A percentile compares a stretch with the other conserved stretches of the same genome.
Evolutionary conservation across 2,888 invertebrate species (phyloP).

Genomic region (Liopterus haemorrhoidalis): DNA sequence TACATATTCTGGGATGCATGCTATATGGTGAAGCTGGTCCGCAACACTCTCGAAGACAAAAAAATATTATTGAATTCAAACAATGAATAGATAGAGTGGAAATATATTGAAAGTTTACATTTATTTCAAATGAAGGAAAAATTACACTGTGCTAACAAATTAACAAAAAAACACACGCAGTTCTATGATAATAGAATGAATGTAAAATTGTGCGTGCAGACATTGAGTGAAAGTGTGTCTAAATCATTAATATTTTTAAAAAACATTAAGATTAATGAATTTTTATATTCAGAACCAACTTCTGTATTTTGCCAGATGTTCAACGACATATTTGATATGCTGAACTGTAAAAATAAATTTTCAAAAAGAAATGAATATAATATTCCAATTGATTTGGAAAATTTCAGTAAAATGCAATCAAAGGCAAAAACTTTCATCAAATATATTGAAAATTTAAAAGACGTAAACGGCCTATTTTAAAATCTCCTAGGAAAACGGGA

Average conservation of each 20-base stretch:
- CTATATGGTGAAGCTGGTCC: slow-evolving; percentile 16
- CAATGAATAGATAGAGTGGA: neutral
- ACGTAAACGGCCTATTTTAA: neutral
- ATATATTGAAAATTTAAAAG: neutral
- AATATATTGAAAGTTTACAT: slow-evolving; percentile 6
- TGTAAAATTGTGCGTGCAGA: slow-evolving; percentile 19
- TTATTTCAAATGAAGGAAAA: slow-evolving; percentile 3
- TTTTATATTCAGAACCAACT: neutral
- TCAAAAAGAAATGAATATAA: neutral
- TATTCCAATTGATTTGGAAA: neutral
- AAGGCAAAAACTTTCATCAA: neutral
- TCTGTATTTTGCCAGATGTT: neutral
- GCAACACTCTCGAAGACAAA: slow-evolving; percentile 16
- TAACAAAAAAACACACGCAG: slow-evolving; percentile 12
- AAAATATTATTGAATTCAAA: neutral
- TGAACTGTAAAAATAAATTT: neutral
- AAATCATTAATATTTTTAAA: slow-evolving; percentile 11
- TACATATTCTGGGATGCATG: slow-evolving; percentile 18
- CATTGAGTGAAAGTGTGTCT: slow-evolving; percentile 13
- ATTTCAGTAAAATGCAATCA: neutral
- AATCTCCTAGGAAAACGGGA: neutral
- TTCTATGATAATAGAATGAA: slow-evolving; percentile 18
- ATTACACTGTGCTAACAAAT: slow-evolving; percentile 5
- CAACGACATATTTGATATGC: neutral
- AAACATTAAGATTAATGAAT: neutral